Conservation (phyloP, 2,888 invertebrate genomes). For the Hesperia comma region DNA sequence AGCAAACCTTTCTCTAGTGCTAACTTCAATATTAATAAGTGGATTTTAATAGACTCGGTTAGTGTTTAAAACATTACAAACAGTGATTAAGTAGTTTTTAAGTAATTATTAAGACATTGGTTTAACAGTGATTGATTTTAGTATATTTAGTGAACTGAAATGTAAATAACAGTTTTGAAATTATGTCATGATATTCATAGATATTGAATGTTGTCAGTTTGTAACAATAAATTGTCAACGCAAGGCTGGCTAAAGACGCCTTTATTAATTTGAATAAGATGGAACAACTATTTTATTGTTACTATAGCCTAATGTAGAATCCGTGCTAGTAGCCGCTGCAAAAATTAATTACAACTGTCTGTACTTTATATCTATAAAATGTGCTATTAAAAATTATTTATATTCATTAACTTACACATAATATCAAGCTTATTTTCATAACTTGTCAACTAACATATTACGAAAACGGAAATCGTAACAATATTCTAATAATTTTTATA, state of each 20-base stretch:
- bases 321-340: too few species aligned
- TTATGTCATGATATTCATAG: not conserved
- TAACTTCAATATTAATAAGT: slow-evolving; percentile 53
- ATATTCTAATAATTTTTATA: too few species aligned
- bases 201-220: not conserved
- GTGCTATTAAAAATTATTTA: too few species aligned
- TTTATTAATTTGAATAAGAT: not conserved
- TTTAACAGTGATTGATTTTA: not conserved
- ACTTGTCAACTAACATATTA: too few species aligned
- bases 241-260: not conserved
- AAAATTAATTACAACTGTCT: too few species aligned
- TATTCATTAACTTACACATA: too few species aligned
- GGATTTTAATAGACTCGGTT: slow-evolving; percentile 42
- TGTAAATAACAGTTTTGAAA: not conserved
- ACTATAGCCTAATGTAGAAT: too few species aligned
- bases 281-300: too few species aligned
- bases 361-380: too few species aligned
- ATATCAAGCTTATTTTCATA: too few species aligned
- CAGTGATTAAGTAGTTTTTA: slow-evolving; percentile 12
- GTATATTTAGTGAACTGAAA: slow-evolving; percentile 23
- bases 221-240: not conserved
- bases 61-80: slow-evolving; percentile 9
- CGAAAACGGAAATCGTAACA: too few species aligned
- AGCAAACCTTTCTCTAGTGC: slow-evolving; percentile 53
- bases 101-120: not conserved